Conservation (phyloP, 2,797 vertebrate species). For the Etheostoma perlongum region DNA sequence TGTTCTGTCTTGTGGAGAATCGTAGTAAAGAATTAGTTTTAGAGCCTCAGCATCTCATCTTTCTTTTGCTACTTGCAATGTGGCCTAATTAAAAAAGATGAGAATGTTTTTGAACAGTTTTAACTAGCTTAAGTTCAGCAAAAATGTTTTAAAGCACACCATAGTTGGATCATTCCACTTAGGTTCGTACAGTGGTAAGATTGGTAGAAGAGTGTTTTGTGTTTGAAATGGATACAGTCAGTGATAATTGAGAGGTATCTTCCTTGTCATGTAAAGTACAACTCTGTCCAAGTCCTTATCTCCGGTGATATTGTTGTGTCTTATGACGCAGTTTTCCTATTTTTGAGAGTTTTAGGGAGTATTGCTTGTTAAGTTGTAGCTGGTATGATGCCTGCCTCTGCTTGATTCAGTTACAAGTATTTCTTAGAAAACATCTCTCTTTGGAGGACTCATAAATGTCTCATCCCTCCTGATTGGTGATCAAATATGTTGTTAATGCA, state of each 20-base stretch:
- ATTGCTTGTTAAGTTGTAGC: background rate
- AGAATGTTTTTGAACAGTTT: constrained; percentile 59
- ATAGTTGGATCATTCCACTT: constrained; percentile 58
- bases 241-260: constrained; percentile 17
- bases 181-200: constrained; percentile 33
- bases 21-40: constrained; percentile 57
- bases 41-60: constrained; percentile 54
- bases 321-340: background rate
- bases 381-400: background rate
- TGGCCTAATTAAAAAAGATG: constrained; percentile 78
- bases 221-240: constrained; percentile 38
- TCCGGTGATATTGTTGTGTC: constrained; percentile 12
- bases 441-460: constrained; percentile 47
- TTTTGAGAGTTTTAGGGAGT: constrained; percentile 17
- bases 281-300: background rate
- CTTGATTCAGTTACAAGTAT: constrained; percentile 18
- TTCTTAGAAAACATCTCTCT: constrained; percentile 32
- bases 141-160: constrained; percentile 55
- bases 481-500: constrained; percentile 59
- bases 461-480: constrained; percentile 45
- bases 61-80: constrained; percentile 75
- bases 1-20: constrained; percentile 28
- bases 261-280: background rate
- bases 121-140: constrained; percentile 66
- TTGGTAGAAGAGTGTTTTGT: constrained; percentile 24